Percentiles rank a stretch among this genome's conserved stretches.
phyloP scores from a whole-genome alignment of 2,113 vertebrate species.

The Pipra filicauda region DNA sequence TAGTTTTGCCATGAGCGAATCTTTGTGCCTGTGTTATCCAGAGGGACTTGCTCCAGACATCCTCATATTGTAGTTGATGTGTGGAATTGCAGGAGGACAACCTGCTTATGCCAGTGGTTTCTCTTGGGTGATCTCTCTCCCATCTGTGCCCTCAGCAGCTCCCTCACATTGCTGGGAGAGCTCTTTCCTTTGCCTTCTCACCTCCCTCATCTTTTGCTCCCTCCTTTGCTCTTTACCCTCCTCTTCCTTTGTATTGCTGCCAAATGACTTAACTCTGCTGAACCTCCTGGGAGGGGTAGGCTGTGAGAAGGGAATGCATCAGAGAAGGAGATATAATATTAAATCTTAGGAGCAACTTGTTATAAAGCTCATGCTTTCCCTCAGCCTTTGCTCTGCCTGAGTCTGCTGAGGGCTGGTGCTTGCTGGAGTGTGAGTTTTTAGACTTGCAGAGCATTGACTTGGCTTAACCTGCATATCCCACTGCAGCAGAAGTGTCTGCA shows the following conservation, averaged over 20 bases:
- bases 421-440: neutral
- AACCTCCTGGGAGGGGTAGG: neutral
- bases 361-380: neutral
- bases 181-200: neutral
- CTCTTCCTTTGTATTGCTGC: neutral
- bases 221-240: neutral
- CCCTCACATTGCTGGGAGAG: neutral
- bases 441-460: neutral
- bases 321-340: neutral
- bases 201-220: neutral
- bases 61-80: fast-evolving
- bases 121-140: neutral
- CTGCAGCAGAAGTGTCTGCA: neutral
- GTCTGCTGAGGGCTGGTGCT: neutral
- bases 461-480: neutral
- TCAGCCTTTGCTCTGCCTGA: neutral
- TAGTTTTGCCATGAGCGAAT: neutral
- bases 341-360: neutral
- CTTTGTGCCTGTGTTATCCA: neutral
- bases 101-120: neutral
- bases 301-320: neutral
- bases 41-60: neutral
- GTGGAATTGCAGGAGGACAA: neutral
- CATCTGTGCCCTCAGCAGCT: neutral
- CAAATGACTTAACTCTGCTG: neutral